Conservation (phyloP, 2,888 invertebrate genomes). For the Tenthredo amoena region DNA sequence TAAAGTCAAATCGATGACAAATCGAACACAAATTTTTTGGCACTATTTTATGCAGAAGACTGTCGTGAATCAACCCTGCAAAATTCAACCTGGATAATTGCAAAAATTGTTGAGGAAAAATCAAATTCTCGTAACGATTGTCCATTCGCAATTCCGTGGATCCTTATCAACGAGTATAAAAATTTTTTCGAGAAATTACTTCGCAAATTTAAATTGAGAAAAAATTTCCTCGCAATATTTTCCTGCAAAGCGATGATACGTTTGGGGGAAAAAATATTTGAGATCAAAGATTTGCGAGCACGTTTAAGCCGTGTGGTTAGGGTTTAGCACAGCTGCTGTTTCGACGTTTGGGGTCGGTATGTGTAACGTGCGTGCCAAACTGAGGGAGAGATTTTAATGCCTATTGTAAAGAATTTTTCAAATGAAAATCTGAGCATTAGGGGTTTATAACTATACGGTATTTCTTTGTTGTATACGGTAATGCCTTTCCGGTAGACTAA, state of each 20-base stretch:
- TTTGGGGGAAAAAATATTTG: not conserved
- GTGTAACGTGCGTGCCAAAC: not conserved
- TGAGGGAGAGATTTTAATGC: slow-evolving; percentile 21
- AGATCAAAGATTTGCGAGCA: not conserved
- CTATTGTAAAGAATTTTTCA: not conserved
- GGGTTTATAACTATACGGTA: not conserved
- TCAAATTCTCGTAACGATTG: too few relatives aligned
- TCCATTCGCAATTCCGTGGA: not conserved
- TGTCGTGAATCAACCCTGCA: too few relatives aligned
- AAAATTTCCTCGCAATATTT: not conserved
- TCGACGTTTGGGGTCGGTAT: not conserved
- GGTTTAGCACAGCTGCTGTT: not conserved
- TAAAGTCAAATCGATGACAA: not conserved
- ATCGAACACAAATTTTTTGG: too few relatives aligned
- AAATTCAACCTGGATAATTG: too few relatives aligned
- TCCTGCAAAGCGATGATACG: not conserved
- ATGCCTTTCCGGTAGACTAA: not conserved
- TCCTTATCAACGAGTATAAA: not conserved
- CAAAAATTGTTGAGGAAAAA: too few relatives aligned
- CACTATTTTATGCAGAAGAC: too few relatives aligned
- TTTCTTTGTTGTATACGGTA: not conserved
- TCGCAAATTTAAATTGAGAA: not conserved
- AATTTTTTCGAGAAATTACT: not conserved
- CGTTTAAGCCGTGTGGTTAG: not conserved
- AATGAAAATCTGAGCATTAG: not conserved